Percentiles rank a stretch among this genome's conserved stretches.
Conservation (phyloP, 2,113 vertebrate species). For the Oncorhynchus gorbuscha region DNA sequence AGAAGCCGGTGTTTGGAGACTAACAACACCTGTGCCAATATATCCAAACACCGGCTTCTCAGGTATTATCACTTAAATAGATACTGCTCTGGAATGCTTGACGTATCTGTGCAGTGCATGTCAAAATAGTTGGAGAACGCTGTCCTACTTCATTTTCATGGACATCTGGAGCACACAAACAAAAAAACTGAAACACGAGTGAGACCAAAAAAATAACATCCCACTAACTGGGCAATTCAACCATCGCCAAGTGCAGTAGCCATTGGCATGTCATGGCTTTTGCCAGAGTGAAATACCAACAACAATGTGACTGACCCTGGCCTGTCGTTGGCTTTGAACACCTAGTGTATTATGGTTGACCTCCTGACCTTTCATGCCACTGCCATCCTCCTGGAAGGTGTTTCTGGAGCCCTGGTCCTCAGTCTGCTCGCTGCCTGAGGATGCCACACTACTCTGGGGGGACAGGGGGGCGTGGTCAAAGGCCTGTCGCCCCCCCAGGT, state of each 20-base stretch:
- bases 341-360: background rate
- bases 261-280: slow-evolving; percentile 19
- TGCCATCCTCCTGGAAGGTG: slow-evolving; percentile 92
- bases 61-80: no score
- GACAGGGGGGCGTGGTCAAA: slow-evolving; percentile 92
- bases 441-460: slow-evolving; percentile 92
- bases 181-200: background rate
- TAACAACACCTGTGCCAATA: no score
- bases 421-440: slow-evolving; percentile 92
- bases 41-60: no score
- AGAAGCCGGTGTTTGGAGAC: no score
- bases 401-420: slow-evolving; percentile 87
- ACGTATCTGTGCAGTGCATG: no score
- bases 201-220: background rate
- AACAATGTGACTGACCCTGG: background rate
- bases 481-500: slow-evolving; percentile 74
- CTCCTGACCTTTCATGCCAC: slow-evolving; percentile 89
- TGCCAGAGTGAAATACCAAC: slow-evolving; percentile 6
- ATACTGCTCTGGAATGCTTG: no score
- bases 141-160: no score
- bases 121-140: no score
- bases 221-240: background rate
- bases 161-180: slow-evolving; percentile 1
- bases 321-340: background rate
- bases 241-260: background rate